Evolutionary conservation across 2,113 vertebrate species (phyloP), one percentile per base, ranked within the genome.

Genomic region (Oenanthe melanoleuca): DNA sequence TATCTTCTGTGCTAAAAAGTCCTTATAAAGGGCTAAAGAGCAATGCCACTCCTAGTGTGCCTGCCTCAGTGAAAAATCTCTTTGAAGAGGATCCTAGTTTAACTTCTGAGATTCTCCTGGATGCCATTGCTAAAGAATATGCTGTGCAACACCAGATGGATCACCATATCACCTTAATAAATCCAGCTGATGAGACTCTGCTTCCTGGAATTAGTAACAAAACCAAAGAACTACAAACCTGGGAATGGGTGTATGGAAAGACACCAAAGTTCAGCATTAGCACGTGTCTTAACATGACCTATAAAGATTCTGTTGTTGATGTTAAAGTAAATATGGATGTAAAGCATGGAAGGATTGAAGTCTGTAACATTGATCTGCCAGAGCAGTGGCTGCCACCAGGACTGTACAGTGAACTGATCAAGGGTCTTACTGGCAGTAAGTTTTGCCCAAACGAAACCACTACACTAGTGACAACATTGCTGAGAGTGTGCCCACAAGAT

Each of bases 161-260:
- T 49, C 86, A 96, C 20, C 88, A 53, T 14, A 85, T 98, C 74
- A 83, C 88, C 14, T 33, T 97, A 11, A 97, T 99, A 38, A 96
- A 99, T 87, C 99, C 99, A 18, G 52, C 93, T 12, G 98, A 99
- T 19, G 98, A 99, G 94, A 93, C 91, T 2, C 37, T 85, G 18
- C 98, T 99, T 77, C 98, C 99, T 14, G 99, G 98, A 12, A 97
- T 99, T 84, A 91, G 64, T 52, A 78, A 74, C 31, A 97, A 95
- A 97, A 96, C 96, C n/a, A 74, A 93, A 31, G 99, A 99, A 74
- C 97, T 99, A 14, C 97, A 97, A 42, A 93, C 96, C 33, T 99
- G 99, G 99, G 98, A 99, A 5, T 99, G 99, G 99, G 95, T 98
- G 6, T 99, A 99, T n/a, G 99, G 99, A 34, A 98, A 97, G 97